phyloP scores from a whole-genome alignment of 2,888 invertebrate genomes.

The Omphaloscelis lunosa region DNA sequence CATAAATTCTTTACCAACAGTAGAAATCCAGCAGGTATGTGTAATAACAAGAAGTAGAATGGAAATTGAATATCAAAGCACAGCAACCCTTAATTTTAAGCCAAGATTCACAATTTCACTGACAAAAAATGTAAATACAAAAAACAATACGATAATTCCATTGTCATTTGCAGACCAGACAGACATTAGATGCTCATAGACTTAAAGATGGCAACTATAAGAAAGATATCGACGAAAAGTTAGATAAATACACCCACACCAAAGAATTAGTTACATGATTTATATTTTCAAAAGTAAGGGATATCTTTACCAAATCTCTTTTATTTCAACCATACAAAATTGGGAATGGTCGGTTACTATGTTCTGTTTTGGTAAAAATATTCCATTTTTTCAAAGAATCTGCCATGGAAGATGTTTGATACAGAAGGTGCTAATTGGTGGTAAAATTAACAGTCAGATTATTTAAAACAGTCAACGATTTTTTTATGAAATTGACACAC shows the following conservation, averaged over 20 bases:
- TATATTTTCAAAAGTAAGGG: neutral
- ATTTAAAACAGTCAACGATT: neutral
- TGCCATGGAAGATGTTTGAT: neutral
- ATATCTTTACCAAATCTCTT: slow-evolving; percentile 14
- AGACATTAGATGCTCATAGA: slow-evolving; percentile 4
- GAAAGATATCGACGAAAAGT: slow-evolving; percentile 14
- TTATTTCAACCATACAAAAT: neutral
- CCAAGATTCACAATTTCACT: slow-evolving; percentile 3
- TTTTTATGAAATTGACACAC: neutral
- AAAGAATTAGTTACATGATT: slow-evolving; percentile 28
- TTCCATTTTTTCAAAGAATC: slow-evolving; percentile 2
- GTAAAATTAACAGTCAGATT: neutral
- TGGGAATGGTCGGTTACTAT: neutral
- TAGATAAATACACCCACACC: slow-evolving; percentile 41
- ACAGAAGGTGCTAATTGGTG: neutral
- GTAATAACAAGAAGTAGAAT: neutral
- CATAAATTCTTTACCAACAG: neutral
- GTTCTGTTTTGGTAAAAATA: slow-evolving; percentile 33
- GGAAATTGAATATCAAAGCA: neutral
- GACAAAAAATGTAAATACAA: slow-evolving; percentile 1
- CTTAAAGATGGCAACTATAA: slow-evolving; percentile 6
- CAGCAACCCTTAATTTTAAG: slow-evolving; percentile 7
- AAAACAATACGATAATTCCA: neutral
- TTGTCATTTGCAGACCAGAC: neutral
- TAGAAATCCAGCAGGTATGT: neutral